Conservation (phyloP, 2,113 vertebrate genomes). For the Melanerpes formicivorus region DNA sequence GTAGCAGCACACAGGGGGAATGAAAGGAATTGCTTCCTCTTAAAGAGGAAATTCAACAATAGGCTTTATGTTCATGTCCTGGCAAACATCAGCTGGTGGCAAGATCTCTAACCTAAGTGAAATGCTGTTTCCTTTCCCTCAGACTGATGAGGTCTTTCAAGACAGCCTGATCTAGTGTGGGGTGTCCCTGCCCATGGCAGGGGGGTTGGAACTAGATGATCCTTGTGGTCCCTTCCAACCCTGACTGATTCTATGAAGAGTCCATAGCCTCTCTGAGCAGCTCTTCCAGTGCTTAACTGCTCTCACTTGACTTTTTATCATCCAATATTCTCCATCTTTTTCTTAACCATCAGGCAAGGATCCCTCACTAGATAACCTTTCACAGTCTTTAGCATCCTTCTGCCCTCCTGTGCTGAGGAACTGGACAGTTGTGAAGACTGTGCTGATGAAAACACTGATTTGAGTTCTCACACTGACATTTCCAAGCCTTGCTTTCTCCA, state of each 20-base stretch:
- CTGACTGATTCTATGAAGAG: too few relatives aligned
- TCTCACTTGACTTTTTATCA: neutral
- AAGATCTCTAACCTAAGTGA: neutral
- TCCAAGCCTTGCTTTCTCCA: neutral
- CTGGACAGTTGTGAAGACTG: neutral
- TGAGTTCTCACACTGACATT: neutral
- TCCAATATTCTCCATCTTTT: neutral
- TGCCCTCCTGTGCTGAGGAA: neutral
- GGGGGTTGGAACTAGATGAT: too few relatives aligned
- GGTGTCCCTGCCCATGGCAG: too few relatives aligned
- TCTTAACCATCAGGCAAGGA: neutral
- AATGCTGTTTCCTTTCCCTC: neutral
- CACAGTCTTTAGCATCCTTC: neutral
- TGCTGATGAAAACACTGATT: neutral
- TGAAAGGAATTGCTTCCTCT: conserved; percentile 6
- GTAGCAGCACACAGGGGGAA: neutral
- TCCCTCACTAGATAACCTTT: neutral
- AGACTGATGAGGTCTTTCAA: neutral
- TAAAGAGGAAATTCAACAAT: neutral
- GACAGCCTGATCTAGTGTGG: neutral
- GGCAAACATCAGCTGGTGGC: neutral
- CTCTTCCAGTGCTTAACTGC: neutral
- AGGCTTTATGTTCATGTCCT: neutral
- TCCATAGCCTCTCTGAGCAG: too few relatives aligned
- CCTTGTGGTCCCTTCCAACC: too few relatives aligned